Evolutionary conservation across 2,888 invertebrate species (phyloP), one percentile per base, ranked within the genome.

Genomic region (Ichneumoninae sp.): DNA sequence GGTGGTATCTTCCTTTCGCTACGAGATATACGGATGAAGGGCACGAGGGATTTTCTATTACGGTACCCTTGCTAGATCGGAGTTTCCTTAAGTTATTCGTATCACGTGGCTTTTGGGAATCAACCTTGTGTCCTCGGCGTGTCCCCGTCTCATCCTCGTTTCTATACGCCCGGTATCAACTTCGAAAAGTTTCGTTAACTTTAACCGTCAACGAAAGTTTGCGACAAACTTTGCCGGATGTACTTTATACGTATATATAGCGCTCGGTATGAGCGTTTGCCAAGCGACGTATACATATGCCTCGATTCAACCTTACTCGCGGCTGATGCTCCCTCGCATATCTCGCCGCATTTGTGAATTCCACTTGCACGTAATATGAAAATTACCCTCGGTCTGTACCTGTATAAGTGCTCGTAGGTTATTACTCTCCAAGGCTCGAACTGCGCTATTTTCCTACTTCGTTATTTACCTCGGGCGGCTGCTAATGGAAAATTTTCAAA

Each of bases 31-130:
- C 16, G 47, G n/a, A 19, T 36, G 26, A 52, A 50, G n/a, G 22
- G 33, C 52, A 19, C 70, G 26, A 65, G 62, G 66, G 52, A 76
- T 52, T 40, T 50, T 65, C 65, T 19, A 40, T 62, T 62, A 65
- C 36, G 65, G 36, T 40, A 36, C 40, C n/a, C n/a, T 52, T 52
- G 26, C 16, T 33, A 26, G 50, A 52, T 30, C 70, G n/a, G 36
- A 62, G 62, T 62, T 72, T 44, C 8, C 19, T 54, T 50, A 54
- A 72, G 65, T 62, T 66, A 80, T 80, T 80, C 65, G 44, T 52
- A 66, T 80, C 71, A 66, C 79, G 72, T 72, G 79, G 52, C 44
- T 80, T 72, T 72, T 71, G 69, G 60, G 60, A 71, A 62, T 71
- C 65, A 50, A 79, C 65, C 26, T 13, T 19, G 68, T 47, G 10